A percentile compares a stretch with the other conserved stretches of the same genome.
Evolutionary conservation across 2,888 invertebrate species (phyloP).

Genomic region (Cephus runcator): DNA sequence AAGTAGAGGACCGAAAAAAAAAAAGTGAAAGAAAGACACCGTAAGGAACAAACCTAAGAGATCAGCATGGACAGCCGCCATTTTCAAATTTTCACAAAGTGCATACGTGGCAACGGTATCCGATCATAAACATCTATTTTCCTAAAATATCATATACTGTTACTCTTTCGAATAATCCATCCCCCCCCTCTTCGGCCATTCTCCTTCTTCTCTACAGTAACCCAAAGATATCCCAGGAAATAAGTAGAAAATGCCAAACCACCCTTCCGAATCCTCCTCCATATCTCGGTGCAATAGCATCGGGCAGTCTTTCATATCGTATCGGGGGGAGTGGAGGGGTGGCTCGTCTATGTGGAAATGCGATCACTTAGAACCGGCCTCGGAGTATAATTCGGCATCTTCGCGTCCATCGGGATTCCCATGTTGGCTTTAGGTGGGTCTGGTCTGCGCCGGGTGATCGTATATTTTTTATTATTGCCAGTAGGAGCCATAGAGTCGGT

Average conservation of each 20-base stretch:
- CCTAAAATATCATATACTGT: neutral
- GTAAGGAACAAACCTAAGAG: neutral
- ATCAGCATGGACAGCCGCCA: neutral
- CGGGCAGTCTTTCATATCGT: constrained; percentile 60
- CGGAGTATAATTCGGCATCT: constrained; percentile 59
- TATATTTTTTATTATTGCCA: constrained; percentile 64
- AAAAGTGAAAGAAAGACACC: neutral
- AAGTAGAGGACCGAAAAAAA: neutral
- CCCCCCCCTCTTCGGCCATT: neutral
- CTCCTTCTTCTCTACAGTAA: neutral
- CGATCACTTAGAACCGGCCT: constrained; percentile 63
- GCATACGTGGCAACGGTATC: neutral
- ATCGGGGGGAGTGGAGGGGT: constrained; percentile 32
- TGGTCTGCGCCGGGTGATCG: constrained; percentile 45
- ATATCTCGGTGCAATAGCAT: constrained; percentile 30
- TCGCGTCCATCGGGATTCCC: constrained; percentile 32
- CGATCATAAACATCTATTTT: neutral
- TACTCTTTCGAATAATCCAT: neutral
- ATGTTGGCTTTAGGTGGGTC: constrained; percentile 39
- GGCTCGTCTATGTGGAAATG: constrained; percentile 66
- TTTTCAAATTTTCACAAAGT: constrained; percentile 14
- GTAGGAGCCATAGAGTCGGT: constrained; percentile 35
- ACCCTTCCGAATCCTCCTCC: neutral
- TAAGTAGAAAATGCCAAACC: neutral
- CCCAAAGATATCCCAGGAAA: neutral